phyloP scores from a whole-genome alignment of 2,888 invertebrate genomes.

The Pandemis cinnamomeana region DNA sequence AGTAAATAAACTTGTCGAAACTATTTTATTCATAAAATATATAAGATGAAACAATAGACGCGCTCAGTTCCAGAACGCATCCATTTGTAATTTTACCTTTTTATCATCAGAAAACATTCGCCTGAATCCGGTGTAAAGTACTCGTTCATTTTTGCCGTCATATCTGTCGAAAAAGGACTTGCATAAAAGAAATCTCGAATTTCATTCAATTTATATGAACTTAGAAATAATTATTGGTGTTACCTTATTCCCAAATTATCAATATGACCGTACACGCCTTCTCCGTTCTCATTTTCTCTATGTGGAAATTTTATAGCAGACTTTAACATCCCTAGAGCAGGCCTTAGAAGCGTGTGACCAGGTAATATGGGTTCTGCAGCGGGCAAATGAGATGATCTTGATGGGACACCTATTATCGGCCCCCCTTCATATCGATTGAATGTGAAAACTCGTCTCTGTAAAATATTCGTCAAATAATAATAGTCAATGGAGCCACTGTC shows the following conservation, averaged over 20 bases:
- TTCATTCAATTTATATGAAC: background rate
- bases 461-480: background rate
- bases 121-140: slow-evolving; percentile 68
- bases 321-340: slow-evolving; percentile 72
- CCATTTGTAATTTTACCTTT: slow-evolving; percentile 46
- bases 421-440: slow-evolving; percentile 29
- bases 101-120: slow-evolving; percentile 54
- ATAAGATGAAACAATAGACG: no score
- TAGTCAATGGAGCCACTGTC: background rate
- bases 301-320: slow-evolving; percentile 76
- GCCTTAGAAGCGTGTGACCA: slow-evolving; percentile 72
- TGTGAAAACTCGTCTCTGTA: slow-evolving; percentile 25
- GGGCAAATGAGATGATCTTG: slow-evolving; percentile 63
- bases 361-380: slow-evolving; percentile 71
- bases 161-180: slow-evolving; percentile 55
- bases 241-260: slow-evolving; percentile 67
- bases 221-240: slow-evolving; percentile 21
- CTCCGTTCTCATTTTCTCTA: slow-evolving; percentile 61
- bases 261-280: slow-evolving; percentile 70
- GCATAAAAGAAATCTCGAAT: background rate
- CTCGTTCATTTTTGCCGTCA: slow-evolving; percentile 61
- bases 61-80: no score
- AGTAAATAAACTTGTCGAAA: no score
- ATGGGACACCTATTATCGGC: slow-evolving; percentile 57
- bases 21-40: no score